Conservation (phyloP, 2,888 invertebrate species). For the Cephus nigrinus region DNA sequence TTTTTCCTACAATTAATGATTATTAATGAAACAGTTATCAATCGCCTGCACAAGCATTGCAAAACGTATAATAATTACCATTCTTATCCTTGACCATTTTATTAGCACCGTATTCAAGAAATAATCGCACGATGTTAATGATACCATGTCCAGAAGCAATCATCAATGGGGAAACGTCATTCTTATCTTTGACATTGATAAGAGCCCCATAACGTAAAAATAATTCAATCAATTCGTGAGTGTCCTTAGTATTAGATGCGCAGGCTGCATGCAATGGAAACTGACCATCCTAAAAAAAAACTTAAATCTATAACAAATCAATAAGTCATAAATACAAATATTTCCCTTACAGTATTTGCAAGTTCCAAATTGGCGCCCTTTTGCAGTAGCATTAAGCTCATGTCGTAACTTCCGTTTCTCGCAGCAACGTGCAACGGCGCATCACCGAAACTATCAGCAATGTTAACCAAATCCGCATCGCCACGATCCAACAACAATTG, state of each 20-base stretch:
- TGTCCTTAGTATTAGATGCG: background rate
- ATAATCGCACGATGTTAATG: slow-evolving; percentile 1
- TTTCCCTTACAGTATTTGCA: background rate
- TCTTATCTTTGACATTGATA: slow-evolving; percentile 6
- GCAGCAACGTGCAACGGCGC: slow-evolving; percentile 5
- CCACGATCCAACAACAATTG: slow-evolving; percentile 6
- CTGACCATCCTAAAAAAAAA: background rate
- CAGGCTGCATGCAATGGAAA: slow-evolving; percentile 5
- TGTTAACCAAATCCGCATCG: background rate
- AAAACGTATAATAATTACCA: background rate
- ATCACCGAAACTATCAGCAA: background rate
- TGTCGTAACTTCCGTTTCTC: slow-evolving; percentile 5
- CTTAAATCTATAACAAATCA: background rate
- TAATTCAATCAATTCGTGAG: slow-evolving; percentile 7
- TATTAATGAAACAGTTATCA: background rate
- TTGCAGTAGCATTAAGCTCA: slow-evolving; percentile 7
- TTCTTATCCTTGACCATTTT: slow-evolving; percentile 2
- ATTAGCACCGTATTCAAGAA: slow-evolving; percentile 6
- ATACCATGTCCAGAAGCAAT: background rate
- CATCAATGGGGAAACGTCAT: slow-evolving; percentile 2
- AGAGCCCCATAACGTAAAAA: slow-evolving; percentile 2
- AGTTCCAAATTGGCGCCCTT: slow-evolving; percentile 4
- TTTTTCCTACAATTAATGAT: background rate
- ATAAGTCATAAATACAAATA: background rate
- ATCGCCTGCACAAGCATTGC: background rate